phyloP scores from a whole-genome alignment of 2,113 vertebrate species.

The Phrynosoma blainvillii region DNA sequence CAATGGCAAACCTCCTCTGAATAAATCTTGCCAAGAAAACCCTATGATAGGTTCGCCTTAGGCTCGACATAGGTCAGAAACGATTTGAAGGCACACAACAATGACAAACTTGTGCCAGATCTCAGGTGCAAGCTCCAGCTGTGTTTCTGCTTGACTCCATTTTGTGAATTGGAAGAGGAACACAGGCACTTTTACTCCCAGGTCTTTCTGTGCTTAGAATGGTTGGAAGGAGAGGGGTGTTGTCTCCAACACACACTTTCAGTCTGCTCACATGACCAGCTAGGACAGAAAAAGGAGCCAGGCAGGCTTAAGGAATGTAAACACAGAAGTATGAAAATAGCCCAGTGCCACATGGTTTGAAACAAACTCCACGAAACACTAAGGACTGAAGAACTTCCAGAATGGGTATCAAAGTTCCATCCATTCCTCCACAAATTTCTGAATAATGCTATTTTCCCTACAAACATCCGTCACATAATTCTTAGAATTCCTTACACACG shows the following conservation, averaged over 20 bases:
- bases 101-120: background rate
- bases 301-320: slow-evolving; percentile 27
- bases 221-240: background rate
- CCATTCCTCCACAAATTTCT: background rate
- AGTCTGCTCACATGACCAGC: slow-evolving; percentile 10
- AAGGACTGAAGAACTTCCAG: background rate
- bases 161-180: background rate
- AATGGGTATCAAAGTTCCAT: background rate
- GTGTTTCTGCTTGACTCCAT: background rate
- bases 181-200: background rate
- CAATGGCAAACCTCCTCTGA: too few relatives aligned
- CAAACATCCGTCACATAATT: background rate
- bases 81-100: background rate
- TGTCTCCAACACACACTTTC: background rate
- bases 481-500: background rate
- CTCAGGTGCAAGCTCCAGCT: background rate
- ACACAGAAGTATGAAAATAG: slow-evolving; percentile 35
- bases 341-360: background rate
- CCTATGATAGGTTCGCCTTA: too few relatives aligned
- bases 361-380: background rate
- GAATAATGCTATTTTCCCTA: background rate
- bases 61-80: too few relatives aligned
- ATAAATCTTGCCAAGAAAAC: too few relatives aligned
- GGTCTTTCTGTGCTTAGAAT: background rate
- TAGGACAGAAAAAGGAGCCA: background rate